Conservation (phyloP, 35 echinoderm and acorn worm species). For the Acanthaster planci region DNA sequence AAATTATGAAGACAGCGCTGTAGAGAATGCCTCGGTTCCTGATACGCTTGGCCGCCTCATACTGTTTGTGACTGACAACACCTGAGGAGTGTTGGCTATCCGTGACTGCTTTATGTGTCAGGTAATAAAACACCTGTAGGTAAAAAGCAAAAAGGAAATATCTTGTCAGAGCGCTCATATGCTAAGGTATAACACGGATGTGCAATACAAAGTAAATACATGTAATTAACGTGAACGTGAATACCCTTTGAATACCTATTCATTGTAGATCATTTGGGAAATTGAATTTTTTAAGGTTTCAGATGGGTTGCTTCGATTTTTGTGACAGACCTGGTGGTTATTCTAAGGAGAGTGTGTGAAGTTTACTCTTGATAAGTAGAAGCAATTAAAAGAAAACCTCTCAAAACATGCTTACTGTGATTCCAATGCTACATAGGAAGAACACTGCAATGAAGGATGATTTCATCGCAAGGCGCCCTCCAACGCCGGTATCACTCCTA, state of each 20-base stretch:
- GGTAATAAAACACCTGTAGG: slow-evolving; percentile 17
- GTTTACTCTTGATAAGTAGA: background rate
- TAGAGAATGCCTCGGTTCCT: slow-evolving; percentile 33
- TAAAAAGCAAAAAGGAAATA: background rate
- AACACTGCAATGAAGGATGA: slow-evolving; percentile 13
- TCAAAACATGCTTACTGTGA: background rate
- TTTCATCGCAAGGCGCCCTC: slow-evolving; percentile 19
- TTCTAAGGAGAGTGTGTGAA: no score
- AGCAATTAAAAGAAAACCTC: background rate
- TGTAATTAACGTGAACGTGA: no score
- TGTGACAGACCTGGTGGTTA: no score
- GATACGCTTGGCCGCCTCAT: slow-evolving; percentile 27
- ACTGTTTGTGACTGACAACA: slow-evolving; percentile 30
- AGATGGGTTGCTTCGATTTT: no score
- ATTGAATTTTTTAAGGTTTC: no score
- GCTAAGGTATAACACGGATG: background rate
- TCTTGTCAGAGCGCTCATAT: background rate
- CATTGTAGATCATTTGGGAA: no score
- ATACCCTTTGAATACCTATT: no score
- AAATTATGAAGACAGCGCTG: slow-evolving; percentile 17
- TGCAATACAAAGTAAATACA: no score
- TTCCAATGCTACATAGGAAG: slow-evolving; percentile 13
- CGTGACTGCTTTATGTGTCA: slow-evolving; percentile 21
- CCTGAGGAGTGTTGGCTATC: slow-evolving; percentile 4
- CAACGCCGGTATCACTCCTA: background rate